Evolutionary conservation across 2,888 invertebrate species (phyloP), one percentile per base, ranked within the genome.

Genomic region (Pollenia griseotomentosa): DNA sequence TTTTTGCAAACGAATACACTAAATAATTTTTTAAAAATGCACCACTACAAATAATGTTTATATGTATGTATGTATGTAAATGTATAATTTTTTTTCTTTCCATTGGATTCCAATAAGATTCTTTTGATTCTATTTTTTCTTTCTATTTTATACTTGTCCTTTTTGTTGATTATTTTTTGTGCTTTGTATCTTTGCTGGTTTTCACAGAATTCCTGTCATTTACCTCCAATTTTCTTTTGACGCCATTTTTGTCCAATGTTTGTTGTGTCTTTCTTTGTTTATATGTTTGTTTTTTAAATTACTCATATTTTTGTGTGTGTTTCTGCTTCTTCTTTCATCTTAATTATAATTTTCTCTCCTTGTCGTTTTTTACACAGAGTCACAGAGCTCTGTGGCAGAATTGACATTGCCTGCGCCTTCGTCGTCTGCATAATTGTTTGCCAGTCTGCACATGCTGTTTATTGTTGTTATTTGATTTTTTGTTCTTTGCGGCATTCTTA

Each of bases 181-280:
- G n/a, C 55, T 14, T 71, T 65, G 53, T 66, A 78, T 55, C 16
- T 74, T 79, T 68, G 44, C 55, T 78, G 66, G 40, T 68, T 63
- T 71, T 71, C 53, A 74, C 53, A 16, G 68, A 78, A 74, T 74
- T 79, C 48, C 74, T 61, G 65, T 68, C 68, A 53, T 84, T 68
- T 79, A 59, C 44, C n/a, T n/a, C 2, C 7, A 11, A 59, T 83
- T 83, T 78, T 87, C 78, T 87, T 87, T 78, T 59, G 73, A 82
- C 79, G 77, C 80, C 71, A 80, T 81, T 48, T 78, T 75, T 78
- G 55, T 46, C 48, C 83, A 61, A n/a, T 61, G 16, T 75, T 51
- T 73, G 16, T 14, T 61, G 42, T 40, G 11, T 12, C 23, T 53
- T 68, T 1, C 44, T 70, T 63, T 63, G 61, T 70, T 75, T 75